Evolutionary conservation across 2,797 vertebrate species (phyloP), one percentile per base, ranked within the genome.

Genomic region (Pyrocephalus nanus): DNA sequence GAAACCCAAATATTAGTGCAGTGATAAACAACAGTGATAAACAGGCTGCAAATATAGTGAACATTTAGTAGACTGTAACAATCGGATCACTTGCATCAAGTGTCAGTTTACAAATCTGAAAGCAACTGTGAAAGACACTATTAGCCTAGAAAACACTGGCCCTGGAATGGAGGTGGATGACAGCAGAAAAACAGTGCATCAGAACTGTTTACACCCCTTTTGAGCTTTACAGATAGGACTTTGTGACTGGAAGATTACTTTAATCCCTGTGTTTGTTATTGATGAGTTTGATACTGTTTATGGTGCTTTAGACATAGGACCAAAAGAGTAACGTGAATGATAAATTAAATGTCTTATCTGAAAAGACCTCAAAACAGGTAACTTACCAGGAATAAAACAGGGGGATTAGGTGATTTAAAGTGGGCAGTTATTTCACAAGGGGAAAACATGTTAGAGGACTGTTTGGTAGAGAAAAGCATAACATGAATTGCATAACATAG

Each of bases 61-160:
- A 11, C 13, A 3, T 14, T 27, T 38, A 53, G 18, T 48, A 36
- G 72, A 64, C 50, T 48, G 43, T 20, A 78, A 43, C 38, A 51
- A 7, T 62, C 0, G 0, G 30, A 51, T 72, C 43, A 42, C 1
- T 12, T 61, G 47, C 29, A 19, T 81, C 26, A 36, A 21, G 19
- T 29, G 27, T 32, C 23, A 42, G 7, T 29, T 40, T 67, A 29
- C 0, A 0, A 19, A 30, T 42, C 60, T 82, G 34, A 43, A 77
- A 62, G 12, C 7, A 26, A 12, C 50, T 42, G 26, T 34, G 43
- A 50, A 77, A 72, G 58, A 30, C 11, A 11, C 21, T 16, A 34
- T 11, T 11, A 40, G 17, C 15, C 15, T 53, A 26, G 42, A 65
- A 66, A 45, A 14, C 40, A 4, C 38, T 42, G 34, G 9, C 9